Evolutionary conservation across 2,888 invertebrate species (phyloP).

Genomic region (Conus canariensis): DNA sequence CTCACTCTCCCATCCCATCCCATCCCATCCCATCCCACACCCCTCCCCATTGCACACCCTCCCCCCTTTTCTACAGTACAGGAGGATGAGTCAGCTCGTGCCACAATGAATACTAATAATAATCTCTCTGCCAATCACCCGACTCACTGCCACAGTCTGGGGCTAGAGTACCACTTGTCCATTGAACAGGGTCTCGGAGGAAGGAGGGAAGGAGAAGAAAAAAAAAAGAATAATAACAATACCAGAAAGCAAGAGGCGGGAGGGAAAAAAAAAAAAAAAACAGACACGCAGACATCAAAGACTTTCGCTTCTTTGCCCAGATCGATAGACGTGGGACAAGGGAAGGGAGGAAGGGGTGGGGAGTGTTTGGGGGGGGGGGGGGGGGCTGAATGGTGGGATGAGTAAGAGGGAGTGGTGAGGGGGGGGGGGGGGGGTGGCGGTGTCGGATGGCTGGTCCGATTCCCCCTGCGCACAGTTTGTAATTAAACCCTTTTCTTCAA

Average conservation of each 20-base stretch:
- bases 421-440: background rate
- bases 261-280: background rate
- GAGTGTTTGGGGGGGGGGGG: background rate
- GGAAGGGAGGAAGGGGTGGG: background rate
- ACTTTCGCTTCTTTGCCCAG: background rate
- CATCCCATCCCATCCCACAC: background rate
- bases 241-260: background rate
- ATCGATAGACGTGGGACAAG: background rate
- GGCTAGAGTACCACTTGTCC: background rate
- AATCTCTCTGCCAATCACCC: background rate
- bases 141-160: background rate
- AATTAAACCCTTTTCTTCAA: slow-evolving; percentile 10
- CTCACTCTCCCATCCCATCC: background rate
- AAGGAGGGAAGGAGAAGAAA: background rate
- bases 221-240: background rate
- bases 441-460: background rate
- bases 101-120: background rate
- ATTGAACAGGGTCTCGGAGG: background rate
- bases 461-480: background rate
- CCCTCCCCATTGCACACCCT: background rate
- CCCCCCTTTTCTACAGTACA: background rate
- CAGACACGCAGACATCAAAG: background rate
- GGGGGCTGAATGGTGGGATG: background rate
- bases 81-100: background rate
- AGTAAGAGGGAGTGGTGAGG: background rate